phyloP scores from a whole-genome alignment of 2,888 invertebrate species.

The Copidosoma aretas region DNA sequence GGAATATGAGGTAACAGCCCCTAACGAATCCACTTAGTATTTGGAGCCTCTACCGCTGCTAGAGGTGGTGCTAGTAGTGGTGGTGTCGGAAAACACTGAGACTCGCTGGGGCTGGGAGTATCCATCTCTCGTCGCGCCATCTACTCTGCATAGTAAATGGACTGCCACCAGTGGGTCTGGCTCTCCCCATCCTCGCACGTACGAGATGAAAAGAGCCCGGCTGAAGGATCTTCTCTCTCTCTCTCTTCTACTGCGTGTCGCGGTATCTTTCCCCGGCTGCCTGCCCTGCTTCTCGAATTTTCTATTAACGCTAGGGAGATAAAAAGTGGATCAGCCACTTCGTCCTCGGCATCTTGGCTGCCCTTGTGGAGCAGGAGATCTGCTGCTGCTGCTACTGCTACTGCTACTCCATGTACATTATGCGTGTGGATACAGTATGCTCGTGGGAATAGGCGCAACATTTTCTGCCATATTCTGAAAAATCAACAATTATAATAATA shows the following conservation, averaged over 20 bases:
- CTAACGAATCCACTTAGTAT: conserved; percentile 48
- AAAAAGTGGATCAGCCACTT: not conserved
- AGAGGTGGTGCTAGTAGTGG: no score
- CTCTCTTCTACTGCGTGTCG: not conserved
- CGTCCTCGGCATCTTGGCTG: no score
- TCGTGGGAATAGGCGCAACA: no score
- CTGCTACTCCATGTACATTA: no score
- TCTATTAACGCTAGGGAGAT: conserved; percentile 13
- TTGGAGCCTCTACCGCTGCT: no score
- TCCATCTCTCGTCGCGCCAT: conserved; percentile 45
- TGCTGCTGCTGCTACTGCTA: no score
- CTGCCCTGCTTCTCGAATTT: not conserved
- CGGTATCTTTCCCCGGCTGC: not conserved
- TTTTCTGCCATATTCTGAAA: no score
- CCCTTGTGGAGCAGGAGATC: no score
- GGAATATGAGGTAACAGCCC: conserved; percentile 42
- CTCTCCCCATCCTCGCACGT: conserved; percentile 14
- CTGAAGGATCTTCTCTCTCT: not conserved
- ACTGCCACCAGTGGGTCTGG: conserved; percentile 32
- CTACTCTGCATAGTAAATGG: conserved; percentile 50
- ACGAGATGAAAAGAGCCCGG: not conserved
- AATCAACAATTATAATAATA: no score
- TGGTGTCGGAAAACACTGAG: conserved; percentile 34
- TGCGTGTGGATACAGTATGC: no score
- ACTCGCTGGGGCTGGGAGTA: conserved; percentile 36